phyloP scores from a whole-genome alignment of 1,140 invertebrate genomes.

The Macrosteles quadrilineatus region DNA sequence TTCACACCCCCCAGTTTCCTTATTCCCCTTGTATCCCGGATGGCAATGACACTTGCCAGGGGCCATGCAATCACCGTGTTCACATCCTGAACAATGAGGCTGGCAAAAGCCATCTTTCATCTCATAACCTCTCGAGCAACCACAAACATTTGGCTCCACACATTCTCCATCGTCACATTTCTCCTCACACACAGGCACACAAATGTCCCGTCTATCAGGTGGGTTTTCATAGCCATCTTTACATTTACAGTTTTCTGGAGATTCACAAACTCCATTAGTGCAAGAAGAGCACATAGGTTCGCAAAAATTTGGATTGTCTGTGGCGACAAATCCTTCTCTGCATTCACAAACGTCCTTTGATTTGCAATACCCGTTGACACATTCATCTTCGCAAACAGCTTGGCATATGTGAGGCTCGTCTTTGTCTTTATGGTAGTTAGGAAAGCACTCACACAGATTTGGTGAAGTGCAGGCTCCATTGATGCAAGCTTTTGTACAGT shows the following conservation, averaged over 20 bases:
- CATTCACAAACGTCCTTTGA: slow-evolving; percentile 4
- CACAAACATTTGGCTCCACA: too few species aligned
- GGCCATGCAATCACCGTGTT: background rate
- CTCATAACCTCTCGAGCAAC: too few species aligned
- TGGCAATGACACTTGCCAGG: background rate
- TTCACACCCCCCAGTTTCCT: background rate
- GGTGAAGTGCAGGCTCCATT: background rate
- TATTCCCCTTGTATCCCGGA: background rate
- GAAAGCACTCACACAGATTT: background rate
- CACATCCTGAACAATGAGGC: background rate
- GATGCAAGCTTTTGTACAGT: background rate
- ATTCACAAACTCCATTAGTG: background rate
- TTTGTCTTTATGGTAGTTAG: background rate
- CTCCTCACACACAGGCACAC: too few species aligned
- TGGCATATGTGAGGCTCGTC: background rate
- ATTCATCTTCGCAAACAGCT: background rate
- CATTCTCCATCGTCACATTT: too few species aligned
- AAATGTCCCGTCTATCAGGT: too few species aligned
- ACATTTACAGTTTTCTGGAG: background rate
- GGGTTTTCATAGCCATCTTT: too few species aligned
- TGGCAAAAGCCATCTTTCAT: background rate
- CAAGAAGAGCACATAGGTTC: slow-evolving; percentile 1
- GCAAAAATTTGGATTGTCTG: background rate
- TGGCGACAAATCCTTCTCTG: background rate
- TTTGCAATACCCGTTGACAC: slow-evolving; percentile 4